A percentile compares a stretch with the other conserved stretches of the same genome.
phyloP scores from a whole-genome alignment of 2,113 vertebrate genomes.

The Leptocoma aspasia region DNA sequence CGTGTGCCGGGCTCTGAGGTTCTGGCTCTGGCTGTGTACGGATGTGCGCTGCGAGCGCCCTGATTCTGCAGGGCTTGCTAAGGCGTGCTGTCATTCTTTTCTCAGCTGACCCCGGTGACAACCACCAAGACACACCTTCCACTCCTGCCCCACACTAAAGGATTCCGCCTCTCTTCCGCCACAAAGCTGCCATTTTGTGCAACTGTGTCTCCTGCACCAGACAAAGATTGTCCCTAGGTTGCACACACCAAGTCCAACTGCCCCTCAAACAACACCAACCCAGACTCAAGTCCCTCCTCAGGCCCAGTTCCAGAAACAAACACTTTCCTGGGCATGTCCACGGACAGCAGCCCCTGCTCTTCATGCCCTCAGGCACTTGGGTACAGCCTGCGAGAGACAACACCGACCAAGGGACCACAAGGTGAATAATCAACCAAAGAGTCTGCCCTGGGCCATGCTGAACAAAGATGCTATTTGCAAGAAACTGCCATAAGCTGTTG shows the following conservation, averaged over 20 bases:
- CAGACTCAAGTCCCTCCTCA: neutral
- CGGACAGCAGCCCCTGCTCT: neutral
- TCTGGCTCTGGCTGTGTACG: fast-evolving
- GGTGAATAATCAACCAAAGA: neutral
- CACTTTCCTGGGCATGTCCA: neutral
- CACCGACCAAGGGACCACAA: neutral
- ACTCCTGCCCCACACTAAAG: neutral
- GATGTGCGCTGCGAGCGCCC: fast-evolving
- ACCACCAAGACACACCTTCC: neutral
- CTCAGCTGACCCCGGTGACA: neutral
- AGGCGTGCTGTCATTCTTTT: neutral
- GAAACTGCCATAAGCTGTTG: neutral
- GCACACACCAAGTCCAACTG: neutral
- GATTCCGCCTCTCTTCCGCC: neutral
- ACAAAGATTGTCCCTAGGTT: neutral
- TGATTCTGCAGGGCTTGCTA: neutral
- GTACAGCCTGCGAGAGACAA: neutral
- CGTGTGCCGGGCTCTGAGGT: fast-evolving
- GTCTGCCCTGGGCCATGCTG: neutral
- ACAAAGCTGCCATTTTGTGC: neutral
- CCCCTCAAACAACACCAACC: neutral
- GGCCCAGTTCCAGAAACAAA: neutral
- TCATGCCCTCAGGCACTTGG: neutral
- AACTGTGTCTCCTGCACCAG: too few relatives aligned
- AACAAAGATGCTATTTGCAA: neutral